Evolutionary conservation across 2,888 invertebrate genomes (phyloP).

Genomic region (Gerris lacustris): DNA sequence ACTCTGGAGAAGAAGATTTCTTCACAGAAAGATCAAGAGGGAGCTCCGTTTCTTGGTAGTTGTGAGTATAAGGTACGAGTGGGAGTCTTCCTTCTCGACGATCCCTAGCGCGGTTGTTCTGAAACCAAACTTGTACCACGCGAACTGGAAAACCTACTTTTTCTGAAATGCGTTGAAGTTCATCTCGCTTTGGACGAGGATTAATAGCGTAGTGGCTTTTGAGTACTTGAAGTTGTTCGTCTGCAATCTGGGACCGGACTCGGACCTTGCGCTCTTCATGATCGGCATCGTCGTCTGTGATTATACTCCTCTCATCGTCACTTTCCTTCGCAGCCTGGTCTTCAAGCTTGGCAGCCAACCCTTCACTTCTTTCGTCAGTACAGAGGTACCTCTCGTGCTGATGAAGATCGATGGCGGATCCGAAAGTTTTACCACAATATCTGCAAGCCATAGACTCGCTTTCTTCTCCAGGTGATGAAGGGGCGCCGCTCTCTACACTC

Average conservation of each 20-base stretch:
- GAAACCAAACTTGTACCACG: slow-evolving; percentile 91
- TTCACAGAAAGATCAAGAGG: slow-evolving; percentile 86
- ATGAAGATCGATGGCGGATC: slow-evolving; percentile 42
- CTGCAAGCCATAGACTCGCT: slow-evolving; percentile 24
- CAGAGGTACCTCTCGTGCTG: slow-evolving; percentile 53
- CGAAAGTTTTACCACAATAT: slow-evolving; percentile 31
- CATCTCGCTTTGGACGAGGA: slow-evolving; percentile 86
- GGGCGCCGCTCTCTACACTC: slow-evolving; percentile 27
- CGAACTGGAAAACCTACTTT: slow-evolving; percentile 50
- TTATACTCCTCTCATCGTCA: slow-evolving; percentile 37
- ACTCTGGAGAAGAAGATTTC: slow-evolving; percentile 50
- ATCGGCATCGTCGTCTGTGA: slow-evolving; percentile 35
- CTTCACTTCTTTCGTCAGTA: slow-evolving; percentile 40
- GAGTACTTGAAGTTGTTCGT: slow-evolving; percentile 79
- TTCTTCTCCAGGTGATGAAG: slow-evolving; percentile 25
- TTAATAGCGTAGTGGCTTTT: slow-evolving; percentile 82
- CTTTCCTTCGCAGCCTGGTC: slow-evolving; percentile 48
- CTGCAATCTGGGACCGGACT: slow-evolving; percentile 85
- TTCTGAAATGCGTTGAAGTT: slow-evolving; percentile 78
- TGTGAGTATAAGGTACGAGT: slow-evolving; percentile 39
- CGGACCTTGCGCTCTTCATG: slow-evolving; percentile 60
- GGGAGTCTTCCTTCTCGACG: slow-evolving; percentile 52
- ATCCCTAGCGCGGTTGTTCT: slow-evolving; percentile 84
- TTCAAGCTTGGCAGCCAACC: slow-evolving; percentile 55
- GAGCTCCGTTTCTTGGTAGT: slow-evolving; percentile 46